These are phyloP conservation scores for Brachyhypopomus gauderio DNA, from an alignment of 2,113 vertebrate species.

Conservation along the genomic window DNA sequence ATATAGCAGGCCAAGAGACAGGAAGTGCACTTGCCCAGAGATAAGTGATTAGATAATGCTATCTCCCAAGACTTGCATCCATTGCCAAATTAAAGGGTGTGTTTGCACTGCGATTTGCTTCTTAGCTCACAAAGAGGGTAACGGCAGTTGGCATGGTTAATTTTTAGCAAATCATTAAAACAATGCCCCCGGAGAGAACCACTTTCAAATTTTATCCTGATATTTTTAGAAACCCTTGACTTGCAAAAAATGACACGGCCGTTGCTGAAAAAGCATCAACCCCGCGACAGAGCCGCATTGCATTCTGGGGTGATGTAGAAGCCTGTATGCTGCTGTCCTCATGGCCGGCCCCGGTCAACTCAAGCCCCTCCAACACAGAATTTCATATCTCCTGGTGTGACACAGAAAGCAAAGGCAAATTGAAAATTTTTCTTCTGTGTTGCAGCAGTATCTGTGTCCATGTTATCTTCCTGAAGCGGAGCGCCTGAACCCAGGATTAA, in stretches of 20 bases:
- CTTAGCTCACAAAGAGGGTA: conserved; percentile 18
- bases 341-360: conserved; percentile 68
- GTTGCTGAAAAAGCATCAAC: conserved; percentile 49
- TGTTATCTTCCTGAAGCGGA: conserved; percentile 64
- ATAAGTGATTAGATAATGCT: neutral
- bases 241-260: conserved; percentile 56
- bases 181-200: conserved; percentile 64
- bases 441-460: conserved; percentile 68
- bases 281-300: conserved; percentile 62
- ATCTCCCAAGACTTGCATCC: conserved; percentile 22
- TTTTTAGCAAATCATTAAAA: conserved; percentile 73
- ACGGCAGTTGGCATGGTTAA: conserved; percentile 57
- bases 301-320: neutral
- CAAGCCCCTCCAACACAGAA: conserved; percentile 66
- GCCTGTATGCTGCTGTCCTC: conserved; percentile 37
- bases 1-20: neutral
- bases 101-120: conserved; percentile 30
- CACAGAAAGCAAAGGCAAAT: conserved; percentile 73
- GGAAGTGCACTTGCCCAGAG: neutral
- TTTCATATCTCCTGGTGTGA: conserved; percentile 70
- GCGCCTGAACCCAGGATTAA: conserved; percentile 68
- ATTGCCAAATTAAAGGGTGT: conserved; percentile 9
- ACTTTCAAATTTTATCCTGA: conserved; percentile 61
- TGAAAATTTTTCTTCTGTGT: conserved; percentile 72
- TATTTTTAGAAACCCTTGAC: conserved; percentile 66